phyloP scores from a whole-genome alignment of 1,140 invertebrate genomes.

The Dufourea novaeangliae region DNA sequence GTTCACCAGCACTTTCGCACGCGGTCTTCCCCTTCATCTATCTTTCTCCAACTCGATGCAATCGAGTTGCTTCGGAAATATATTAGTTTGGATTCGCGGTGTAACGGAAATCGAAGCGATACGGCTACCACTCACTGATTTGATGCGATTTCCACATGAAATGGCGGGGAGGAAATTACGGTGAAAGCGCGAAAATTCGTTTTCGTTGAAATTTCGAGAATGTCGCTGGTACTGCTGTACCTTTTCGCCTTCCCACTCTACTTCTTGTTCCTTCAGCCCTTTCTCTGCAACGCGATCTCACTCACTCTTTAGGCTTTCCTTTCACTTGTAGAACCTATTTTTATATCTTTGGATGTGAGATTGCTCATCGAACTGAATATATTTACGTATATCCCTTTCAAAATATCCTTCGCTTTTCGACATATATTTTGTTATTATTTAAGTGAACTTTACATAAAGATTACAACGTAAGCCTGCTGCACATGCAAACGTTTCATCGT shows the following conservation, averaged over 20 bases:
- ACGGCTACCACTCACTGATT: conserved; percentile 51
- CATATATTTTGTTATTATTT: not conserved
- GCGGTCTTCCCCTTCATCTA: conserved; percentile 18
- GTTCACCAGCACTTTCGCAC: not conserved
- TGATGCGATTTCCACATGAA: conserved; percentile 70
- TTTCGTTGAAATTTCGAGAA: conserved; percentile 71
- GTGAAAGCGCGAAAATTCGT: conserved; percentile 72
- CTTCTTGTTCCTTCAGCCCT: not conserved
- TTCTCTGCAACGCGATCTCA: not conserved
- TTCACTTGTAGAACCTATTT: conserved; percentile 64
- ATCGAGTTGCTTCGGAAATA: conserved; percentile 72
- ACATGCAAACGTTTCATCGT: too few species aligned
- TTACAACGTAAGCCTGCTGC: too few species aligned
- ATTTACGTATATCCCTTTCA: not conserved
- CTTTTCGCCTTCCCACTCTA: conserved; percentile 32
- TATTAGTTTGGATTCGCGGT: conserved; percentile 73
- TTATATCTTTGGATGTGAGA: conserved; percentile 58
- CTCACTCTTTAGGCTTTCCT: conserved; percentile 33
- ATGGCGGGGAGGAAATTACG: conserved; percentile 68
- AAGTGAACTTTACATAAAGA: too few species aligned
- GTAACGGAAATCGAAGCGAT: conserved; percentile 68
- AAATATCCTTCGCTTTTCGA: conserved; percentile 5
- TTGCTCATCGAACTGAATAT: conserved; percentile 20
- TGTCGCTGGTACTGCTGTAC: conserved; percentile 52
- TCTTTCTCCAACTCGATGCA: conserved; percentile 63